Conservation (phyloP, 2,888 invertebrate genomes). For the Vanessa cardui region DNA sequence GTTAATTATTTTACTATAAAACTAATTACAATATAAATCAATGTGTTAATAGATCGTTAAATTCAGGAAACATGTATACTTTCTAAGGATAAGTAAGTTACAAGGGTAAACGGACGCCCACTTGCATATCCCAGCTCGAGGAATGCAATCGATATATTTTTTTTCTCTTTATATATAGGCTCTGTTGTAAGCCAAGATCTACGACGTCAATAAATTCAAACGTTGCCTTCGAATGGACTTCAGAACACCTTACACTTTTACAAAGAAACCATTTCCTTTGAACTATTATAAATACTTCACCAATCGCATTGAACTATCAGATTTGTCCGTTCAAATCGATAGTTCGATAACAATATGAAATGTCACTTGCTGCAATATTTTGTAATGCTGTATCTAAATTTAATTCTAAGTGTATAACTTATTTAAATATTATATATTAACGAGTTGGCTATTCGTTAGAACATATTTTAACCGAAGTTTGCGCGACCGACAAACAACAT, state of each 20-base stretch:
- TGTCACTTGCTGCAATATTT: neutral
- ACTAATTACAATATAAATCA: neutral
- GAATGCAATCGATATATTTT: conserved; percentile 25
- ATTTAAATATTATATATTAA: too few species aligned
- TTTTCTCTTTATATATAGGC: conserved; percentile 22
- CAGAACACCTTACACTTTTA: conserved; percentile 13
- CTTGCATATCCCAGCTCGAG: conserved; percentile 6
- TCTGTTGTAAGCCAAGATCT: conserved; percentile 23
- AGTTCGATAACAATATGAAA: neutral
- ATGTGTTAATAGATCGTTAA: neutral
- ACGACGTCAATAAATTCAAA: conserved; percentile 33
- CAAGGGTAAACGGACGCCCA: conserved; percentile 24
- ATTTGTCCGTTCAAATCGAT: conserved; percentile 7
- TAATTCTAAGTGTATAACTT: too few species aligned
- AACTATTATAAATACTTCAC: conserved; percentile 4
- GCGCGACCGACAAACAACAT: too few species aligned
- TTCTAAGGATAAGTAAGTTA: conserved; percentile 1
- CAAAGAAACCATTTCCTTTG: conserved; percentile 15
- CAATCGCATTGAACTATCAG: neutral
- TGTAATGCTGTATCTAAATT: neutral
- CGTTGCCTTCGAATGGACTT: conserved; percentile 15
- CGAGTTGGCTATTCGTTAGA: too few species aligned
- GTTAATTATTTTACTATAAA: too few species aligned
- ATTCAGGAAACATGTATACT: conserved; percentile 5
- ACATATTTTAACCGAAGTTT: too few species aligned